Evolutionary conservation across 2,797 vertebrate species (phyloP).

Genomic region (Sebastes aleutianus): DNA sequence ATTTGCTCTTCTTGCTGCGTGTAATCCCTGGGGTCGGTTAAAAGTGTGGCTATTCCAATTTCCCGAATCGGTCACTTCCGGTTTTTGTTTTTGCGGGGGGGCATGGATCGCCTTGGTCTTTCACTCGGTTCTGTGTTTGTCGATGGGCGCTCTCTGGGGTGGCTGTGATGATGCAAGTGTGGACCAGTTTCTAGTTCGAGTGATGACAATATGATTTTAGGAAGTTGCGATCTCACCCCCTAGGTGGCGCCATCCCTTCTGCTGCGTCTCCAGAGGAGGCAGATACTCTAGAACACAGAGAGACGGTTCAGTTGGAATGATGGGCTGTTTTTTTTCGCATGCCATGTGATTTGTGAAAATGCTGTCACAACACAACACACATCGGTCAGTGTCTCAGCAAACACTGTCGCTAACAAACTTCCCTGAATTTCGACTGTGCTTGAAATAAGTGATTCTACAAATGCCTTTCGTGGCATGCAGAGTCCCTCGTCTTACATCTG

Average conservation of each 20-base stretch:
- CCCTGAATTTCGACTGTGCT: not conserved
- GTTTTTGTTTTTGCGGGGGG: constrained; percentile 45
- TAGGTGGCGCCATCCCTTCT: constrained; percentile 91
- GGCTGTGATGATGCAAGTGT: constrained; percentile 74
- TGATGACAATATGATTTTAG: constrained; percentile 61
- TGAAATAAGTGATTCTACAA: not conserved
- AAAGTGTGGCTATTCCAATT: constrained; percentile 39
- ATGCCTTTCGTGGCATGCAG: not conserved
- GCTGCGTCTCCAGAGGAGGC: constrained; percentile 87
- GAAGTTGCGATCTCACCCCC: constrained; percentile 86
- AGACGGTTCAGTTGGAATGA: constrained; percentile 41
- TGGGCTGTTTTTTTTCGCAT: not conserved
- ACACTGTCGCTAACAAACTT: not conserved
- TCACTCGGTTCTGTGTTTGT: constrained; percentile 56
- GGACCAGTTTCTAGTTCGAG: constrained; percentile 67
- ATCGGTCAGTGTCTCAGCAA: not conserved
- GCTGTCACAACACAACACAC: constrained; percentile 16
- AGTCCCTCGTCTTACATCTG: not conserved
- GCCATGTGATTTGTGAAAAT: constrained; percentile 15
- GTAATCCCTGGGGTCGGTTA: constrained; percentile 45
- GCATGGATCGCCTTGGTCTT: constrained; percentile 50
- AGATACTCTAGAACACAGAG: constrained; percentile 88
- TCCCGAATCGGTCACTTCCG: constrained; percentile 43
- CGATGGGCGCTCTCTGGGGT: constrained; percentile 71
- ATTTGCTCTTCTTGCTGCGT: constrained; percentile 39